These are phyloP conservation scores for Labroides dimidiatus DNA, from an alignment of 2,797 vertebrate species.

Conservation along the genomic window DNA sequence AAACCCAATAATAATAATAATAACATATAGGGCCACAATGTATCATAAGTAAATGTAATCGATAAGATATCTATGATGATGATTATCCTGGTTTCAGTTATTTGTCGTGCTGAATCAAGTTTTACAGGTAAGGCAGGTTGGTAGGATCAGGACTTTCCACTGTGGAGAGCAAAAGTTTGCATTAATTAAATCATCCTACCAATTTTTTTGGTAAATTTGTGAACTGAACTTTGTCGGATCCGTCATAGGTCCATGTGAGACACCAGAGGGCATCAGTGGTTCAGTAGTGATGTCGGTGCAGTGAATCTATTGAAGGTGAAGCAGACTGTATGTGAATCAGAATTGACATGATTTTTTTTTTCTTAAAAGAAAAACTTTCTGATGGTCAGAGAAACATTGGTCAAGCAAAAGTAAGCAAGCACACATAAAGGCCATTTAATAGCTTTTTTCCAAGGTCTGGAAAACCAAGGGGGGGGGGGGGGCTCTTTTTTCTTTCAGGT, in stretches of 20 bases:
- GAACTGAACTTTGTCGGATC: background rate
- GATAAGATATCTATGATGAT: too few relatives aligned
- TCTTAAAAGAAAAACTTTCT: constrained; percentile 3
- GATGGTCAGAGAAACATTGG: constrained; percentile 10
- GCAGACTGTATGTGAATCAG: background rate
- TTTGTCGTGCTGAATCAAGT: too few relatives aligned
- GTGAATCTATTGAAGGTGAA: constrained; percentile 16
- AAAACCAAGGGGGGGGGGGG: background rate
- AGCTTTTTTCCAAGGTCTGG: constrained; percentile 27
- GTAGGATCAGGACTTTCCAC: background rate
- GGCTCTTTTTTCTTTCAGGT: background rate
- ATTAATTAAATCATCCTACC: background rate
- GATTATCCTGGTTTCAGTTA: background rate
- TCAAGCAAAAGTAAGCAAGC: background rate
- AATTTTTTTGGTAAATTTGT: background rate
- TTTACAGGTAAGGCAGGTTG: too few relatives aligned
- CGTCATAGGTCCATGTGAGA: background rate
- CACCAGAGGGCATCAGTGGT: constrained; percentile 52
- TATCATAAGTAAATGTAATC: background rate
- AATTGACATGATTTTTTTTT: constrained; percentile 18
- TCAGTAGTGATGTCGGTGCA: background rate
- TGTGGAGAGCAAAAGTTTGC: background rate
- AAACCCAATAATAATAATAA: too few relatives aligned
- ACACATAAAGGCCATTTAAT: constrained; percentile 3
- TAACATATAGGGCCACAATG: background rate